These are phyloP conservation scores for Cristatella mucedo DNA, from an alignment of 2,888 invertebrate genomes.

Conservation along the genomic window DNA sequence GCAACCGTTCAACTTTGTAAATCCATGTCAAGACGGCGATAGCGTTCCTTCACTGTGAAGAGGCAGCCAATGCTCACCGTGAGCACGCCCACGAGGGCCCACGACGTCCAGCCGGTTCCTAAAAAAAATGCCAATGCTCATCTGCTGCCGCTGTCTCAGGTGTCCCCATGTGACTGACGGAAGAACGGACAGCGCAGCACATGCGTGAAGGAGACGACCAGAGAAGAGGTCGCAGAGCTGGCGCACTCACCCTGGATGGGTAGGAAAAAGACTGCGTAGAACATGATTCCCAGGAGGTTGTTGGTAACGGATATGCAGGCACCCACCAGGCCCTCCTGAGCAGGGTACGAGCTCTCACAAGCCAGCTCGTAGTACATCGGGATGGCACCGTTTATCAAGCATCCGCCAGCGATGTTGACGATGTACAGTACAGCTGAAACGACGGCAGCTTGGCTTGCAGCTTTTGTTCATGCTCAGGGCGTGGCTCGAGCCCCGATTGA, in stretches of 20 bases:
- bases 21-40: slow-evolving; percentile 6
- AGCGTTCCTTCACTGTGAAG: slow-evolving; percentile 7
- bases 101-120: slow-evolving; percentile 9
- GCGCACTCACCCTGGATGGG: neutral
- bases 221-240: too few species aligned
- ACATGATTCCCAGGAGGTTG: slow-evolving; percentile 5
- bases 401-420: slow-evolving; percentile 15
- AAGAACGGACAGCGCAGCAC: too few species aligned
- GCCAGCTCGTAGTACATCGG: slow-evolving; percentile 24
- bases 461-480: too few species aligned
- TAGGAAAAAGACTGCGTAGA: slow-evolving; percentile 5
- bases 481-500: too few species aligned
- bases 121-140: neutral
- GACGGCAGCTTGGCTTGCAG: too few species aligned
- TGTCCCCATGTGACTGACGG: too few species aligned
- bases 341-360: slow-evolving; percentile 25
- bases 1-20: too few species aligned
- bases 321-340: slow-evolving; percentile 18
- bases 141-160: too few species aligned
- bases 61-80: slow-evolving; percentile 3
- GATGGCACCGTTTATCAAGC: slow-evolving; percentile 18
- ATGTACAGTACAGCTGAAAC: slow-evolving; percentile 15
- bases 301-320: slow-evolving; percentile 11
- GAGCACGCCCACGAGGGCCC: slow-evolving; percentile 4
- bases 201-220: neutral